These are phyloP conservation scores for Pterocles orientalis DNA, from an alignment of 2,113 vertebrate genomes.

Conservation along the genomic window DNA sequence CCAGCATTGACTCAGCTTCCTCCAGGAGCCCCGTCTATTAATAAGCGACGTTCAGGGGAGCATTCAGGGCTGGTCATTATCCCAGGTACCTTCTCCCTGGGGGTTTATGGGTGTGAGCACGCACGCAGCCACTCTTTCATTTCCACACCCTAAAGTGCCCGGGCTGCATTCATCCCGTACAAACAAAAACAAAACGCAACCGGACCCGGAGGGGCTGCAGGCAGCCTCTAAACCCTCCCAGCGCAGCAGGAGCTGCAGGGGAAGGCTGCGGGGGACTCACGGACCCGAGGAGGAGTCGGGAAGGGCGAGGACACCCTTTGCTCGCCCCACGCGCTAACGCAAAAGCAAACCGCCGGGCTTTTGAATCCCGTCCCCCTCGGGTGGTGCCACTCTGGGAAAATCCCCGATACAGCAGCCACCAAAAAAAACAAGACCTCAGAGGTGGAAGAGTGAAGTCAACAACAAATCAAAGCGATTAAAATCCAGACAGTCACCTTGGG, in stretches of 20 bases:
- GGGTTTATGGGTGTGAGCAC: neutral
- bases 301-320: neutral
- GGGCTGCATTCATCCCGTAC: rapidly evolving
- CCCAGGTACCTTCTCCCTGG: neutral
- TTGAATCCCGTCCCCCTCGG: neutral
- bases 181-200: neutral
- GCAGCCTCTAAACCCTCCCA: neutral
- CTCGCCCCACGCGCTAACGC: rapidly evolving
- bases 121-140: neutral
- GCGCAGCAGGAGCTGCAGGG: neutral
- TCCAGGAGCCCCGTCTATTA: neutral
- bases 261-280: rapidly evolving
- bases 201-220: neutral
- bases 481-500: too few relatives aligned
- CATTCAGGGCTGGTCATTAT: neutral
- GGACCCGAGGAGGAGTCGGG: neutral
- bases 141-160: neutral
- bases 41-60: neutral
- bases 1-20: neutral
- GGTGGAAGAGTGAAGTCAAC: neutral
- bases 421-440: neutral
- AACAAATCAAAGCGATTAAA: neutral
- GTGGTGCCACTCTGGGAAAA: neutral
- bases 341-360: neutral
- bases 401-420: neutral